Evolutionary conservation across 2,797 vertebrate genomes (phyloP), one percentile per base, ranked within the genome.

Genomic region (Pangasius mekongensis): DNA sequence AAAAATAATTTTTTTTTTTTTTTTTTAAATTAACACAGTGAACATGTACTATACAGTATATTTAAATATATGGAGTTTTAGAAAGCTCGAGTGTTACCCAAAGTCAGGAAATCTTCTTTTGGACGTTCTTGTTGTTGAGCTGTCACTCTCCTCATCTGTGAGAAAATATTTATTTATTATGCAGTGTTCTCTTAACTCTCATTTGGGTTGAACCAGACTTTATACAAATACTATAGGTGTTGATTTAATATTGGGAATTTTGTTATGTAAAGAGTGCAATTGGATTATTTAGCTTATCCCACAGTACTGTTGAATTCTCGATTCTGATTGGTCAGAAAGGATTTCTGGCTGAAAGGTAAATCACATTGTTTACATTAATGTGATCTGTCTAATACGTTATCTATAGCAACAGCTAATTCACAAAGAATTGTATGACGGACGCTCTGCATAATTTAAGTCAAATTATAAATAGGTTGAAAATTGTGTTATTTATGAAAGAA

Each of bases 101-200:
- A 98, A 97, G 93, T 98, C 96, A 22, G 97, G 97, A 93, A 98
- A 98, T 93, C 96, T 96, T 91, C 93, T 96, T 94, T 96, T 98
- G 60, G 96, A 95, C 89, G 96, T 98, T 84, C 95, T 95, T 82
- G 93, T 82, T 13, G 87, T 86, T 66, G 94, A 91, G 92, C 92
- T 93, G 92, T 97, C 96, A 92, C 82, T 95, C 49, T 92, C 89
- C 90, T 96, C 96, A 91, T 96, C 96, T 95, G 84, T 52, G 56
- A 89, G 83, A 60, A 89, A 52, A 88, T 10, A 36, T 80, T 77
- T 58, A 43, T 39, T 64, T 60, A 27, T 84, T 39, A 47, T 39
- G 10, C 22, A 20, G 39, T 58, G 36, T 64, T n/a, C 78, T 8
- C 36, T 27, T 62, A 62, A 64, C 13, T 47, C 11, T 43, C 13